Conservation (phyloP, 2,888 invertebrate genomes). For the Phania funesta region DNA sequence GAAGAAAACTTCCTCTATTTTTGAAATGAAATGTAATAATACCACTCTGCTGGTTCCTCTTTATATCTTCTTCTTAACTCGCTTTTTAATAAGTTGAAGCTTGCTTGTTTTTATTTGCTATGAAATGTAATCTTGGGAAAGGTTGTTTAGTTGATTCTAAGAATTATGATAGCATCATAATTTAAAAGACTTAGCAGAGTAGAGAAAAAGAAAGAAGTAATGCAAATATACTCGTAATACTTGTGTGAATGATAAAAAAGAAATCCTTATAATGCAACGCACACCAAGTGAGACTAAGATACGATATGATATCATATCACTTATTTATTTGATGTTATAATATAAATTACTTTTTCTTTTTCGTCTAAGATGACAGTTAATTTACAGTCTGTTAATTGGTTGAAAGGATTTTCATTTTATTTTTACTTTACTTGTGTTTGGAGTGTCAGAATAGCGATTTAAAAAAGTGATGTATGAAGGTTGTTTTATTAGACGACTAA, state of each 20-base stretch:
- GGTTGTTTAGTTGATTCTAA: neutral
- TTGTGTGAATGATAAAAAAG: no score
- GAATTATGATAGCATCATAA: slow-evolving; percentile 32
- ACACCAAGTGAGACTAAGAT: slow-evolving; percentile 2
- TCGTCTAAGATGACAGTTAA: slow-evolving; percentile 56
- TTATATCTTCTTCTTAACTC: neutral
- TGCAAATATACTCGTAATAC: slow-evolving; percentile 2
- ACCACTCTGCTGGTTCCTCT: neutral
- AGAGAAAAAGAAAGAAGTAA: neutral
- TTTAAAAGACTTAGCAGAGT: slow-evolving; percentile 10
- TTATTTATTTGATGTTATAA: slow-evolving; percentile 52
- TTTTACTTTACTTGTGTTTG: neutral
- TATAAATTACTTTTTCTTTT: slow-evolving; percentile 34
- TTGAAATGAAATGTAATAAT: slow-evolving; percentile 5
- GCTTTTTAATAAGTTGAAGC: neutral
- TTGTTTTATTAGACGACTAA: no score
- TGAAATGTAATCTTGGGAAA: slow-evolving; percentile 1
- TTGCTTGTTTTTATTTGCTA: neutral
- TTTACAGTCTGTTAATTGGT: slow-evolving; percentile 58
- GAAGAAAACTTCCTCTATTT: slow-evolving; percentile 12
- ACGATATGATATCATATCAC: slow-evolving; percentile 38
- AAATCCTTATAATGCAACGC: no score
- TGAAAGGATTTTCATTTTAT: slow-evolving; percentile 19
- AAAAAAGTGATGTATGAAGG: no score
- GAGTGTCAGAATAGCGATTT: neutral